Evolutionary conservation across 2,113 vertebrate genomes (phyloP).

Genomic region (Rhinogobius similis): DNA sequence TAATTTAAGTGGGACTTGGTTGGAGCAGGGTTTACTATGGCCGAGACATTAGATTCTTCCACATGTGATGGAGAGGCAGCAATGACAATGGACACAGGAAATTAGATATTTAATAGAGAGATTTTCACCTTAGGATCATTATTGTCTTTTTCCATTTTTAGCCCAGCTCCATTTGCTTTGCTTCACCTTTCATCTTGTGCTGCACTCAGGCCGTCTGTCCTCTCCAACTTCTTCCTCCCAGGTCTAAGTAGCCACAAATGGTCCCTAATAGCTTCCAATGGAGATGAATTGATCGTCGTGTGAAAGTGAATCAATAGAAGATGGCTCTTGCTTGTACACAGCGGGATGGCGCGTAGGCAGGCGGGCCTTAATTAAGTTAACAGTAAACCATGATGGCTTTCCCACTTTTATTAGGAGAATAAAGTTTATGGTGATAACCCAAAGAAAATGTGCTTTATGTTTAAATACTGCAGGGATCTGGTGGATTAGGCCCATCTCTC

Average conservation of each 20-base stretch:
- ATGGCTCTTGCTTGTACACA: conserved; percentile 71
- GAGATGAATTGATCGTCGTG: conserved; percentile 74
- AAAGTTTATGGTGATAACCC: conserved; percentile 55
- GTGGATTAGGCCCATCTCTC: conserved; percentile 6
- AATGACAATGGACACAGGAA: conserved; percentile 53
- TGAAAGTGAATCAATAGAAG: conserved; percentile 67
- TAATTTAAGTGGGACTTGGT: conserved; percentile 36
- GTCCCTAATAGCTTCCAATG: conserved; percentile 76
- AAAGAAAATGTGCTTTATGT: conserved; percentile 25
- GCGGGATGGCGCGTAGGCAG: conserved; percentile 56
- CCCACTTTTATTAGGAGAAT: conserved; percentile 61
- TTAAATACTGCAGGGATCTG: conserved; percentile 20
- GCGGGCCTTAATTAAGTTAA: conserved; percentile 73
- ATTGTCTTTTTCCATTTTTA: conserved; percentile 44
- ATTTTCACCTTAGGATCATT: conserved; percentile 54
- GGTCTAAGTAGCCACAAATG: conserved; percentile 75
- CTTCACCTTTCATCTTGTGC: conserved; percentile 33
- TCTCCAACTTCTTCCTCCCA: conserved; percentile 39
- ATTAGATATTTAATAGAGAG: conserved; percentile 64
- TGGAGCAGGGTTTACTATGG: conserved; percentile 41
- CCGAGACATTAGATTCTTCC: conserved; percentile 49
- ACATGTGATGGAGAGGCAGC: conserved; percentile 52
- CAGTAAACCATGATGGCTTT: conserved; percentile 61
- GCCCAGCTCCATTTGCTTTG: conserved; percentile 17
- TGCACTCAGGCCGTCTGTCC: conserved; percentile 28